A percentile compares a stretch with the other conserved stretches of the same genome.
phyloP scores from a whole-genome alignment of 1,140 invertebrate species.

The Anagrus nilaparvatae region DNA sequence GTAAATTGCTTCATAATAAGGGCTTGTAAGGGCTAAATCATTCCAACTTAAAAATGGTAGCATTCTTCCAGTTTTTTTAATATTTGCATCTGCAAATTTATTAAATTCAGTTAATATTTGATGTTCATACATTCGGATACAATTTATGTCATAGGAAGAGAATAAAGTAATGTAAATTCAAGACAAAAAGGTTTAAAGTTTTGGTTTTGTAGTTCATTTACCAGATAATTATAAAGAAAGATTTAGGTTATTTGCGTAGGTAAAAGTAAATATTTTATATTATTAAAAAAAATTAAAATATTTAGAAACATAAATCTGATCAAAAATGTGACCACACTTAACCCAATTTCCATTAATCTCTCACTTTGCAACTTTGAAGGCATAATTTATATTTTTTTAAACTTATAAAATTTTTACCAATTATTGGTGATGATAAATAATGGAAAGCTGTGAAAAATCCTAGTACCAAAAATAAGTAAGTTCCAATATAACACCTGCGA shows the following conservation, averaged over 20 bases:
- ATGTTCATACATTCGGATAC: background rate
- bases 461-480: constrained; percentile 9
- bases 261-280: too few species aligned
- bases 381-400: constrained; percentile 2
- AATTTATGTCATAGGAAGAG: background rate
- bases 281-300: too few species aligned
- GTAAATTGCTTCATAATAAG: constrained; percentile 23
- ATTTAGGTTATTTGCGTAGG: too few species aligned
- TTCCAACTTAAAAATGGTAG: constrained; percentile 22
- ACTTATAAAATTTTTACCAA: constrained; percentile 17
- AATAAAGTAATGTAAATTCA: too few species aligned
- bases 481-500: constrained; percentile 9
- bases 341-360: too few species aligned
- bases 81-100: constrained; percentile 6
- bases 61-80: constrained; percentile 11
- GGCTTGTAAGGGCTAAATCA: constrained; percentile 19
- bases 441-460: constrained; percentile 15
- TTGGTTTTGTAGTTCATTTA: too few species aligned
- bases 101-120: constrained; percentile 13
- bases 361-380: too few species aligned
- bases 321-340: too few species aligned
- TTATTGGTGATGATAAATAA: constrained; percentile 19
- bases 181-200: too few species aligned
- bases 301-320: too few species aligned
- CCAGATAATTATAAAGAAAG: too few species aligned